Evolutionary conservation across 2,113 vertebrate genomes (phyloP).

Genomic region (Coptodon bakossiorum): DNA sequence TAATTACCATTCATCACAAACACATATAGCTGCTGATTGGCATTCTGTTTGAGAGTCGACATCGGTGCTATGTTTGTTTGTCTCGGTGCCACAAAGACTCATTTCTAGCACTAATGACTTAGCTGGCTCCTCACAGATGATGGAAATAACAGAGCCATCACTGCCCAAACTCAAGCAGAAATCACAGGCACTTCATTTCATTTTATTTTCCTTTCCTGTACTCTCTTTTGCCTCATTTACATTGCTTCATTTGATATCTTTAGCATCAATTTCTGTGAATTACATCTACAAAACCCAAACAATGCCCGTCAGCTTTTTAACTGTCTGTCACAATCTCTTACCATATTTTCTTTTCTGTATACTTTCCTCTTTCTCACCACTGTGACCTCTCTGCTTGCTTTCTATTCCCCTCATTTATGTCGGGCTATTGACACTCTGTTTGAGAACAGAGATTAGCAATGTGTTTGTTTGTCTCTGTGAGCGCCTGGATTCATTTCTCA

Average conservation of each 20-base stretch:
- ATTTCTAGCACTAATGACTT: conserved; percentile 47
- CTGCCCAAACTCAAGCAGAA: neutral
- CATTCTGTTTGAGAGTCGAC: conserved; percentile 10
- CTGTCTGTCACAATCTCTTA: neutral
- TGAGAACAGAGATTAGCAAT: conserved; percentile 37
- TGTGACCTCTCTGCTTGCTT: conserved; percentile 20
- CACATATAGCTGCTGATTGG: conserved; percentile 18
- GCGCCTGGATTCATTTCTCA: conserved; percentile 43
- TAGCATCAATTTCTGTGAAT: neutral
- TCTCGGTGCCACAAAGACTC: neutral
- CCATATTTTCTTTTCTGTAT: neutral
- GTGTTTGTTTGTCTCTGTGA: conserved; percentile 50
- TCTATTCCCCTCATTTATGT: conserved; percentile 14
- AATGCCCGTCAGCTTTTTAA: neutral
- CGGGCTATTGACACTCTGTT: conserved; percentile 21
- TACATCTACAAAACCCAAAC: neutral
- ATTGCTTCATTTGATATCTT: neutral
- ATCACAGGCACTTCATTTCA: neutral
- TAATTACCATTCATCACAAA: conserved; percentile 26
- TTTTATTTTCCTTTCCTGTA: neutral
- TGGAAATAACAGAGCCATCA: conserved; percentile 18
- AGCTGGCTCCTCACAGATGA: conserved; percentile 10
- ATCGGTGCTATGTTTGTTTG: conserved; percentile 26
- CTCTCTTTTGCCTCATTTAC: neutral
- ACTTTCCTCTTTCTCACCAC: neutral